These are phyloP conservation scores for Indicator indicator DNA, from an alignment of 2,113 vertebrate species.

Conservation along the genomic window DNA sequence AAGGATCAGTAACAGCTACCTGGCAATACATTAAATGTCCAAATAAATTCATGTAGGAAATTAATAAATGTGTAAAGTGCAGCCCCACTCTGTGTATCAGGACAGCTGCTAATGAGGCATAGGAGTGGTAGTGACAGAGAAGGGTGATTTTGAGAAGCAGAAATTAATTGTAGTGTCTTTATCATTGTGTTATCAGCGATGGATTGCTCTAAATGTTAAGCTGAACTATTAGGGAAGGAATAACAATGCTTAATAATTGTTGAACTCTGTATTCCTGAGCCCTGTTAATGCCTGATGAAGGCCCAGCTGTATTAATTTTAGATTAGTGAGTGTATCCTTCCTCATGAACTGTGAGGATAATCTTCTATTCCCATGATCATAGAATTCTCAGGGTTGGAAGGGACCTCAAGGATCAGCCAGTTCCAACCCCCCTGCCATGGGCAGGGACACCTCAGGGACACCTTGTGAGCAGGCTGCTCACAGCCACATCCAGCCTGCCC, in stretches of 20 bases:
- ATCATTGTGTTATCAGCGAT: slow-evolving; percentile 15
- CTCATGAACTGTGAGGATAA: background rate
- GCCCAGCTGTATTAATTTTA: slow-evolving; percentile 16
- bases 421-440: no score
- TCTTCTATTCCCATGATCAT: background rate
- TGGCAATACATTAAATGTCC: background rate
- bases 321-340: slow-evolving; percentile 23
- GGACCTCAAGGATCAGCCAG: no score
- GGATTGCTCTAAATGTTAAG: background rate
- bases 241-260: slow-evolving; percentile 39
- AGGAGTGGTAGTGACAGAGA: background rate
- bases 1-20: background rate
- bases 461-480: no score
- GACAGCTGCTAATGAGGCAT: background rate
- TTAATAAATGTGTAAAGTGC: background rate
- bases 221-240: slow-evolving; percentile 25
- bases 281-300: slow-evolving; percentile 16
- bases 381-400: no score
- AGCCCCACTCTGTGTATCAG: background rate
- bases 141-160: background rate
- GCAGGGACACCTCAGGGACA: no score
- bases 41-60: background rate
- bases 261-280: slow-evolving; percentile 20
- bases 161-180: slow-evolving; percentile 37
- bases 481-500: no score